Evolutionary conservation across 2,888 invertebrate species (phyloP).

Genomic region (Odontothrips loti): DNA sequence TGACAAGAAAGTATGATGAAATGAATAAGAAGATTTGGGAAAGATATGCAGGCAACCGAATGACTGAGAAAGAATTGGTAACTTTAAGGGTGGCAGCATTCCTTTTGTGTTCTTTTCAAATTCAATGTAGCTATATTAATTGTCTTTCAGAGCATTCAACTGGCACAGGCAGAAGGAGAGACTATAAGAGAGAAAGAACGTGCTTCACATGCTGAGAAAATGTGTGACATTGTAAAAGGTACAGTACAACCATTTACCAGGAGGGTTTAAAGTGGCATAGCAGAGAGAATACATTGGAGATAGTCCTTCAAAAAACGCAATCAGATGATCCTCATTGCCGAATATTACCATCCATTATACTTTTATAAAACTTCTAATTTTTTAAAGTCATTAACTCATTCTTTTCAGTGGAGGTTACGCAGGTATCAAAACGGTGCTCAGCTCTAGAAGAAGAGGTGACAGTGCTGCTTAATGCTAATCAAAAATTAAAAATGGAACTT

Average conservation of each 20-base stretch:
- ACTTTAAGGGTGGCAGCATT: neutral
- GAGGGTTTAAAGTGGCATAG: too few relatives aligned
- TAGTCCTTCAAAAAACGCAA: too few relatives aligned
- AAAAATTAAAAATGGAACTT: neutral
- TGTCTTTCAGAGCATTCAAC: neutral
- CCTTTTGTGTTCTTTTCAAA: neutral
- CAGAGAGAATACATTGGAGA: too few relatives aligned
- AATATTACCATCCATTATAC: too few relatives aligned
- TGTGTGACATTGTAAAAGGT: constrained; percentile 42
- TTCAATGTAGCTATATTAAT: neutral
- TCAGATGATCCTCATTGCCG: too few relatives aligned
- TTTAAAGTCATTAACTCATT: too few relatives aligned
- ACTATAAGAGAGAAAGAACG: constrained; percentile 33
- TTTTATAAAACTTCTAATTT: neutral
- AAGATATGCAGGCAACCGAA: neutral
- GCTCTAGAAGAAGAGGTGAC: neutral
- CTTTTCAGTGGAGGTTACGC: neutral
- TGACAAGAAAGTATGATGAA: neutral
- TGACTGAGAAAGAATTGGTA: neutral
- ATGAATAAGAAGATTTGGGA: neutral
- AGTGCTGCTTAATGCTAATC: neutral
- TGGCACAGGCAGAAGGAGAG: constrained; percentile 33
- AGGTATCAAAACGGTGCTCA: neutral
- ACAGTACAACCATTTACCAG: too few relatives aligned
- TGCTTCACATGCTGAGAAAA: constrained; percentile 40